Evolutionary conservation across 92 coral and sea anemone genomes (phyloP).

Genomic region (Hydrozoanthus gracilis): DNA sequence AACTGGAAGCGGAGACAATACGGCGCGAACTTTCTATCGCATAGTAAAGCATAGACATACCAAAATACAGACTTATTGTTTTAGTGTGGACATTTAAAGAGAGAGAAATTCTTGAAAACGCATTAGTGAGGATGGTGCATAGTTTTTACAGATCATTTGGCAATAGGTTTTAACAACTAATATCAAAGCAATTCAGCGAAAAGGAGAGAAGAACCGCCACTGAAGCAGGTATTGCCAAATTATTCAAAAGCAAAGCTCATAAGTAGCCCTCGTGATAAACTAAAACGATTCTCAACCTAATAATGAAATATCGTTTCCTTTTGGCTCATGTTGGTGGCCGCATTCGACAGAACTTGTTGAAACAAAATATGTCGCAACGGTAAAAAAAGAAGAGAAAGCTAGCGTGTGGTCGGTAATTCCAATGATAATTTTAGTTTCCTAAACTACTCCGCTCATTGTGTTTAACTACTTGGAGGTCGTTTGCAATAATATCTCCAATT

Average conservation of each 20-base stretch:
- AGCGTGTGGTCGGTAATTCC: not conserved
- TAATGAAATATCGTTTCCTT: constrained; percentile 38
- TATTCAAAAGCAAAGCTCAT: not conserved
- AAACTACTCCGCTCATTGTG: not conserved
- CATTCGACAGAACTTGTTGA: constrained; percentile 26
- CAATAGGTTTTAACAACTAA: not conserved
- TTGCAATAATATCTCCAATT: not conserved
- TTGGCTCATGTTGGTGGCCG: constrained; percentile 18
- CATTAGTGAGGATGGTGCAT: not conserved
- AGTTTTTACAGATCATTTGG: not conserved
- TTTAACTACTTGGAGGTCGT: not conserved
- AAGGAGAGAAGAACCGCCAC: not conserved
- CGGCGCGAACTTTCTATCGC: no score
- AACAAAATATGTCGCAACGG: constrained; percentile 16
- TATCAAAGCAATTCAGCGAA: not conserved
- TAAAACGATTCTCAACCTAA: not conserved
- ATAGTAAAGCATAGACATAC: no score
- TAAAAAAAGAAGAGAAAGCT: not conserved
- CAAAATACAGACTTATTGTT: no score
- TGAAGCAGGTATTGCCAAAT: not conserved
- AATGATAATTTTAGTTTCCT: constrained; percentile 1
- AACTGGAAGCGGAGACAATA: no score
- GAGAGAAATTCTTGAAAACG: no score
- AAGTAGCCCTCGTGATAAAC: not conserved
- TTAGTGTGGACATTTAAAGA: no score